Evolutionary conservation across 2,113 vertebrate species (phyloP).

Genomic region (Alaudala cheleensis): DNA sequence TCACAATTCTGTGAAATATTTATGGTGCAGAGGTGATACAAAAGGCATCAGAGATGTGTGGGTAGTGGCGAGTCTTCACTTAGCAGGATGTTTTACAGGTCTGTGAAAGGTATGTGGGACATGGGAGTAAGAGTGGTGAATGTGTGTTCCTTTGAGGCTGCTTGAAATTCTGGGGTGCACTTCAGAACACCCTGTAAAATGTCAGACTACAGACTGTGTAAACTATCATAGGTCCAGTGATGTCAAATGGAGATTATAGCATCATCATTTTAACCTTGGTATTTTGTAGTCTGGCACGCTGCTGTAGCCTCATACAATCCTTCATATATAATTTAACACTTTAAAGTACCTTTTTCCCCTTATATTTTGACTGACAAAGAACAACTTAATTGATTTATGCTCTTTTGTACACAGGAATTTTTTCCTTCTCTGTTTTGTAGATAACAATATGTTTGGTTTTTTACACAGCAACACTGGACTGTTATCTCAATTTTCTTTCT

Average conservation of each 20-base stretch:
- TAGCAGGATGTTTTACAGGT: not conserved
- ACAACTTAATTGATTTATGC: not conserved
- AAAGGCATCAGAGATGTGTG: not conserved
- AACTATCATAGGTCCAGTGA: not conserved
- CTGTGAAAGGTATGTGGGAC: not conserved
- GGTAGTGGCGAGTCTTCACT: not conserved
- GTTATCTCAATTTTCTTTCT: not conserved
- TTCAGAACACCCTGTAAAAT: constrained; percentile 19
- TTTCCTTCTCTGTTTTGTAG: not conserved
- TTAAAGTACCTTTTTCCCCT: not conserved
- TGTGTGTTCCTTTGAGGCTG: not conserved
- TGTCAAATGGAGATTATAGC: not conserved
- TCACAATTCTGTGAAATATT: not conserved
- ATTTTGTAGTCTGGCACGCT: not conserved
- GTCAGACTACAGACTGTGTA: not conserved
- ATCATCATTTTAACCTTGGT: not conserved
- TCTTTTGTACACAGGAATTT: not conserved
- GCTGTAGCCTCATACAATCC: not conserved
- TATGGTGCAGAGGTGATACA: not conserved
- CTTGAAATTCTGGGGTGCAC: not conserved
- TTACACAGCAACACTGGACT: not conserved
- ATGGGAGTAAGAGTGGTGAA: not conserved
- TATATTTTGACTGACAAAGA: not conserved
- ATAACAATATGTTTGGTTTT: not conserved
- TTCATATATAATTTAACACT: not conserved